Base-by-base conservation (phyloP, 1,140 invertebrate species). In the Argopecten irradians region DNA sequence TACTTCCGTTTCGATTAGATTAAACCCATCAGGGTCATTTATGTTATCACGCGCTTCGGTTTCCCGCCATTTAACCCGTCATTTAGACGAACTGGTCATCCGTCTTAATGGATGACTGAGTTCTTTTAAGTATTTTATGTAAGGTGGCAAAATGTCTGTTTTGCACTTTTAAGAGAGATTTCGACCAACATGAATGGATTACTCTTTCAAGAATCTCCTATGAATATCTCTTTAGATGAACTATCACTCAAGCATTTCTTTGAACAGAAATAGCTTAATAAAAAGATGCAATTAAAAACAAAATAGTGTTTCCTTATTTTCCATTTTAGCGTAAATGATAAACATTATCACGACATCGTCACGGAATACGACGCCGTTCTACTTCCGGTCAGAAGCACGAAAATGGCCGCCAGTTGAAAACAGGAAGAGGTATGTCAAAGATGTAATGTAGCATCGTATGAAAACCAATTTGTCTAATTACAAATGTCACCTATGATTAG, bases 61-160 rank as follows among this genome's bases (percentile, higher is more conserved):
- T 71, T 71, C 55, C 55, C 55, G n/a, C 55, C 55, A 71, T 71
- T 71, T 71, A 71, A 71, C 55, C 22, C n/a, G 55, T n/a, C 55
- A 71, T 71, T 28, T 71, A 71, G 5, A n/a, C n/a, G n/a, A 5
- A 11, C 22, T 71, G 2, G 55, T 28, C 55, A 71, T 71, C 28
- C 28, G 55, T 71, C 55, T 28, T 16, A 5, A 71, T 28, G 55
- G 22, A 71, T 71, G 55, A 71, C 55, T 71, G 22, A 28, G 36
- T 39, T 39, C 36, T 39, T 39, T 39, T 39, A 5, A 39, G 13
- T 8, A 39, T 39, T 5, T 8, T 13, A 39, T 39, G 36, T 8
- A 39, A 39, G 13, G 13, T 39, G 13, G 13, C 13, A 5, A 39
- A 7, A 55, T 55, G 7, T 55, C 43, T 11, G 22, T 55, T 55